Evolutionary conservation across 2,113 vertebrate genomes (phyloP), one percentile per base, ranked within the genome.

Genomic region (Callochromis pleurospilus): DNA sequence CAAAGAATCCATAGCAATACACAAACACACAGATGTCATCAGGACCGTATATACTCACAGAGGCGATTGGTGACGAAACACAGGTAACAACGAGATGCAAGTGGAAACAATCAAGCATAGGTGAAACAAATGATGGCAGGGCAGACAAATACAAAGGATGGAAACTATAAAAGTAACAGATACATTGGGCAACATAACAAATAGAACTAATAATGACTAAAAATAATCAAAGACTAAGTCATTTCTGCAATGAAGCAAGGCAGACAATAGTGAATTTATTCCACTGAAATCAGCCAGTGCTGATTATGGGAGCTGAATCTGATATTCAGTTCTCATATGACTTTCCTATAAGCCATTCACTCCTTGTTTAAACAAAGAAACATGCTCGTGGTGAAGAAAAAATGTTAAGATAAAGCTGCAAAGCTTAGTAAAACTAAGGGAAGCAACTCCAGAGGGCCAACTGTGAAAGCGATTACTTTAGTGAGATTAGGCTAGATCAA

Each of bases 401-500:
- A 81, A 58, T 12, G 26, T 60, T 2, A 56, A 33, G 55, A 73
- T 84, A 81, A 70, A 17, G 38, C 56, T 89, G 68, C 55, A 38
- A 68, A 11, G 62, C 62, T 68, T 21, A 82, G 49, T 62, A 62
- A 86, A 84, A 33, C 81, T 17, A 86, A 80, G 17, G 54, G 49
- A 85, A 86, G 82, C 31, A 24, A 53, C 33, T 85, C 9, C 6
- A 83, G 15, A 68, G 56, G 53, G 82, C 86, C 65, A 56, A 56
- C 45, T 36, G 5, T 65, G 24, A 49, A 55, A 75, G 42, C 84
- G 89, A 89, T 93, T 85, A 89, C 29, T 11, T 90, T 80, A 84
- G 89, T 70, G 80, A 83, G 90, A 93, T 90, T 90, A 88, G 79
- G 77, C 47, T 31, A 51, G 81, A 89, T 91, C 89, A 90, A 92